Evolutionary conservation across 1,140 invertebrate genomes (phyloP), one percentile per base, ranked within the genome.

Genomic region (Drosophila miranda): DNA sequence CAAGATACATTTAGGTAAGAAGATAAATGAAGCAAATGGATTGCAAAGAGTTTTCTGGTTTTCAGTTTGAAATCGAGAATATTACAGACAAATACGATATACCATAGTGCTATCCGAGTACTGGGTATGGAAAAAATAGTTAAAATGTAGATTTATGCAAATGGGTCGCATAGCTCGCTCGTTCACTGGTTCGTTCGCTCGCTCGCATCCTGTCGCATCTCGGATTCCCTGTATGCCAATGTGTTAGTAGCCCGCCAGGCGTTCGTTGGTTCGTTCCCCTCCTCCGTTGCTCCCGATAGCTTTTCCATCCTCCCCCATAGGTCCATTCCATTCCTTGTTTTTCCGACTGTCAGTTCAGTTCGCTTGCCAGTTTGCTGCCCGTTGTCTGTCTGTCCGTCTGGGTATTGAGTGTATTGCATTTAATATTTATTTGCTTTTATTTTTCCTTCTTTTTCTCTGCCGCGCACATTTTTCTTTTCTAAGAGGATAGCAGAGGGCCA

Each of bases 371-470:
- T 61, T 81, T 16, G 59, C 73, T 74, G 78, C 62, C 53, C 42
- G 53, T 60, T 71, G 56, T 73, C 57, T 49, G 63, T 55, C 43
- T 42, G 49, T 38, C 64, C 66, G 74, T 67, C 54, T 71, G 53
- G 52, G 73, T 87, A 87, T 86, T 81, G 81, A 86, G 81, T 86
- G 81, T 81, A 86, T 86, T 86, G 81, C 82, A 86, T 86, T 86
- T 87, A 86, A 86, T 87, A 86, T 86, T 86, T 86, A 86, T 86
- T 87, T 81, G 81, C 81, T 87, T 86, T 87, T 82, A 75, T 86
- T 87, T 75, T 68, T 52, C 44, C 61, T 34, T 38, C 64, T 52
- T 57, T 72, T 34, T 30, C 52, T 16, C 14, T 60, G 55, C 26
- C 42, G 62, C 52, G 59, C 63, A 73, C 74, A 82, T 82, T 75